Evolutionary conservation across 2,888 invertebrate species (phyloP), one percentile per base, ranked within the genome.

Genomic region (Eilema sororculum): DNA sequence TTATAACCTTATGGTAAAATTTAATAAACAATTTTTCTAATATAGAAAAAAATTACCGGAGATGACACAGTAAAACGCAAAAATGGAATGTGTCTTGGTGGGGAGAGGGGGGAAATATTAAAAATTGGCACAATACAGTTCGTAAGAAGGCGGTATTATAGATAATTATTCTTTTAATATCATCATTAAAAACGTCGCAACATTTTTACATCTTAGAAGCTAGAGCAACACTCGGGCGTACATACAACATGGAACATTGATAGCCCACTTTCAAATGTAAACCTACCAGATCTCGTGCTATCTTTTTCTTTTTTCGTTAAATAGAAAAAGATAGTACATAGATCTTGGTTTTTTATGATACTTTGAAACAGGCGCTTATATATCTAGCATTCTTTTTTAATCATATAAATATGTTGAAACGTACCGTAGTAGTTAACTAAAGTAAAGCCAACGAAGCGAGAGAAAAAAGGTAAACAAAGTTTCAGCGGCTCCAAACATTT

Each of bases 111-210:
- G 82, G 78, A 77, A 81, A 75, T 81, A 86, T 85, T 82, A 86
- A 88, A 89, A 88, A 89, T 91, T 91, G 91, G 92, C 91, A 91
- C 91, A 91, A 86, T 87, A 86, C 80, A 86, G 83, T 88, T 84
- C 72, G 77, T 82, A 80, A 80, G 77, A 83, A 90, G 90, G 91
- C 91, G 91, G 90, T 86, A 77, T 78, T 80, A 80, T 71, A 74
- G 72, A 74, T 79, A 79, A 78, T 81, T 73, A 73, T 78, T 75
- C 73, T 78, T 79, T 81, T 75, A 76, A 78, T 81, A 80, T 80
- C 76, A 67, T 81, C 75, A 79, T 83, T 83, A 83, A 85, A 86
- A 89, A 87, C 80, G 87, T 87, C 86, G 87, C 88, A 89, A 89
- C 88, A 87, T 86, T 87, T 89, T 86, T 86, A 90, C 84, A 87